Conservation (phyloP, 2,797 vertebrate species). For the Adelosebastes latens region DNA sequence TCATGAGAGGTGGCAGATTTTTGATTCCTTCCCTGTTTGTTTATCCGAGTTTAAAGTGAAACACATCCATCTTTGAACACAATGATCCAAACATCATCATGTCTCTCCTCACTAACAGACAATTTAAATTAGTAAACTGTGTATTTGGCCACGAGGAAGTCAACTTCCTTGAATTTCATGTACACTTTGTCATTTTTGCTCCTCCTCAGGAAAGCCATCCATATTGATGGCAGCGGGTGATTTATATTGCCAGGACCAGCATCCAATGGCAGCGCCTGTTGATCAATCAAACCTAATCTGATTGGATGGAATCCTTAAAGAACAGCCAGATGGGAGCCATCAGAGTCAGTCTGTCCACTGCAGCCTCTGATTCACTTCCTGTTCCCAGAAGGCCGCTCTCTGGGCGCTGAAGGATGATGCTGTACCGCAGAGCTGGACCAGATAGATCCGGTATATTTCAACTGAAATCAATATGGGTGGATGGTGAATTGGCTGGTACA, state of each 20-base stretch:
- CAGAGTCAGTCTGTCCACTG: constrained; percentile 69
- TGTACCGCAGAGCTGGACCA: constrained; percentile 55
- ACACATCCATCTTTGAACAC: constrained; percentile 5
- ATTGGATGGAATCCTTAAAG: constrained; percentile 80
- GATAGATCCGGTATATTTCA: constrained; percentile 45
- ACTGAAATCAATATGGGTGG: constrained; percentile 44
- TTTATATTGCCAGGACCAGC: constrained; percentile 65
- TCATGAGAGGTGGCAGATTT: neutral
- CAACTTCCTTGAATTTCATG: constrained; percentile 39
- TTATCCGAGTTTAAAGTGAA: constrained; percentile 2
- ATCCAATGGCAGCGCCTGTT: constrained; percentile 75
- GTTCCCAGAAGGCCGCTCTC: constrained; percentile 76
- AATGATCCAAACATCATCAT: constrained; percentile 10
- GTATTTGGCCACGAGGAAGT: constrained; percentile 32
- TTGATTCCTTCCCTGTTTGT: neutral
- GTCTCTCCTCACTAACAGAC: constrained; percentile 9
- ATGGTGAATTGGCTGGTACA: neutral
- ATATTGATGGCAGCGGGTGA: constrained; percentile 56
- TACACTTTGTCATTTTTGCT: constrained; percentile 47
- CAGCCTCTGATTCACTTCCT: constrained; percentile 77
- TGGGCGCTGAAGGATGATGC: constrained; percentile 64
- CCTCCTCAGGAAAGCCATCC: constrained; percentile 49
- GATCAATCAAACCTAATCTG: constrained; percentile 80
- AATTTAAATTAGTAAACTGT: constrained; percentile 38
- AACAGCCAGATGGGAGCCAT: constrained; percentile 82